These are phyloP conservation scores for Pocillopora verrucosa DNA, from an alignment of 64 coral and sea anemone species.

Conservation along the genomic window DNA sequence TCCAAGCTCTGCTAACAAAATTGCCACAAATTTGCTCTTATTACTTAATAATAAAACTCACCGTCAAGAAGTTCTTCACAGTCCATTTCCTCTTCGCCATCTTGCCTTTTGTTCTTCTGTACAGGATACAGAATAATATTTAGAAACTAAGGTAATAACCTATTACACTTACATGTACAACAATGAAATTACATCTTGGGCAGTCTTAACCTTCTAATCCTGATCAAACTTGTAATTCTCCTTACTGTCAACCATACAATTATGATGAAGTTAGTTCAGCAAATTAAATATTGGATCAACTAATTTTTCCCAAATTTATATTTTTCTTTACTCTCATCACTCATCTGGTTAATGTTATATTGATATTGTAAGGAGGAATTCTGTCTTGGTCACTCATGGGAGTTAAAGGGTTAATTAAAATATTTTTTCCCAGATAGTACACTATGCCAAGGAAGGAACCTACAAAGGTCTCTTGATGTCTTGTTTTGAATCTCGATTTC, in stretches of 20 bases:
- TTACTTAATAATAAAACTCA: background rate
- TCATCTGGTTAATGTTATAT: no score
- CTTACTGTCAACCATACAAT: background rate
- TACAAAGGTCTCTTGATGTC: background rate
- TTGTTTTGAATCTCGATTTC: conserved; percentile 52
- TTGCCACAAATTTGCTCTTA: background rate
- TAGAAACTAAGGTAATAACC: no score
- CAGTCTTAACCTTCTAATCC: no score
- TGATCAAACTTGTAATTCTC: background rate
- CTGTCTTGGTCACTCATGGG: no score
- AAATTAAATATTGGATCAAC: no score
- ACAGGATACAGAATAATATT: background rate
- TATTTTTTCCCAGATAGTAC: background rate
- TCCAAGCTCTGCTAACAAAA: background rate
- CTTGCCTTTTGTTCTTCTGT: background rate
- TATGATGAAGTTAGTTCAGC: no score
- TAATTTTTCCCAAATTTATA: no score
- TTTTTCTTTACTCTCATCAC: no score
- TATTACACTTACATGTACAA: no score
- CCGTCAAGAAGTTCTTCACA: conserved; percentile 47
- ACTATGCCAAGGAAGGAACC: background rate
- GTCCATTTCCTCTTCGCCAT: conserved; percentile 21
- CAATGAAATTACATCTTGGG: no score
- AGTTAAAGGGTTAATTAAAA: background rate
- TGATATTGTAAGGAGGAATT: no score